A percentile compares a stretch with the other conserved stretches of the same genome.
phyloP scores from a whole-genome alignment of 2,113 vertebrate genomes.

The Hypocryptadius cinnamomeus region DNA sequence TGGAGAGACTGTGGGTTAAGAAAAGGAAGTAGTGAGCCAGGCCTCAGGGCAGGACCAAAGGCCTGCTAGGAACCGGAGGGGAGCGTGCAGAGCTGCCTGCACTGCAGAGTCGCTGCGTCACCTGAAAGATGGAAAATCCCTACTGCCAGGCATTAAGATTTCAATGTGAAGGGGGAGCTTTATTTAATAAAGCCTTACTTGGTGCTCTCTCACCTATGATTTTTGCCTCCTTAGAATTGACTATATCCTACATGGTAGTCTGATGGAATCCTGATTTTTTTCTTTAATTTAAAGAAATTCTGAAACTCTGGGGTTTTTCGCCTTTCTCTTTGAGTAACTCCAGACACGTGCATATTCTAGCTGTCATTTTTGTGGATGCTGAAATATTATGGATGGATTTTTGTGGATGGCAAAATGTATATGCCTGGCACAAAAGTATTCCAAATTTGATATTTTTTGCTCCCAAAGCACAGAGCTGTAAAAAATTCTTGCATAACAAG shows the following conservation, averaged over 20 bases:
- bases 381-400: neutral
- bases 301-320: neutral
- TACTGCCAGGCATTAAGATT: neutral
- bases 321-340: neutral
- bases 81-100: neutral
- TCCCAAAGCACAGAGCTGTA: neutral
- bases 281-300: neutral
- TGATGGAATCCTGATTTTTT: neutral
- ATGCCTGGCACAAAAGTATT: neutral
- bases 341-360: neutral
- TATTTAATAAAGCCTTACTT: neutral
- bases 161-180: neutral
- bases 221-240: neutral
- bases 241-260: neutral
- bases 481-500: neutral
- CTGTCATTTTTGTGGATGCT: neutral
- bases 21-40: neutral
- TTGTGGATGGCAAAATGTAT: neutral
- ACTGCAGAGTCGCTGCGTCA: rapidly evolving
- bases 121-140: neutral
- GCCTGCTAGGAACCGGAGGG: neutral
- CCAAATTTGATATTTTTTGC: neutral
- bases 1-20: neutral
- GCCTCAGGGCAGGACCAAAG: neutral
- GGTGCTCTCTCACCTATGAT: neutral